These are phyloP conservation scores for Lepidonotus clava DNA, from an alignment of 2,888 invertebrate species.

Conservation along the genomic window DNA sequence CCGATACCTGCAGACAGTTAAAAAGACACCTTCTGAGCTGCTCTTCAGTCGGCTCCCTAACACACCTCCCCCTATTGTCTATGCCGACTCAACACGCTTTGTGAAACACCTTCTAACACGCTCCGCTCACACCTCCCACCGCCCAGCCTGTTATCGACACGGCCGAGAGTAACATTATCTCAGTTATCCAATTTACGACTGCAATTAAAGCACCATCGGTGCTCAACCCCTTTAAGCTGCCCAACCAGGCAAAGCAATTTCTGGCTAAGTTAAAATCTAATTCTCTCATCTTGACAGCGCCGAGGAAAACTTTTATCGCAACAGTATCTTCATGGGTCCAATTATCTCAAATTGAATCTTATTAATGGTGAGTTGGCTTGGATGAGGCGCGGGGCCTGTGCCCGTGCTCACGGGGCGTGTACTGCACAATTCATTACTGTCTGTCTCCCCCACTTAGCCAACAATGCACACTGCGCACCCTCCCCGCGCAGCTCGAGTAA, in stretches of 20 bases:
- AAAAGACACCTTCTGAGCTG: too few species aligned
- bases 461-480: not conserved
- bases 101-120: not conserved
- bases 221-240: not conserved
- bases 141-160: not conserved
- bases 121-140: not conserved
- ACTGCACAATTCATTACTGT: conserved; percentile 38
- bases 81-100: too few species aligned
- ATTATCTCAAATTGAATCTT: conserved; percentile 53
- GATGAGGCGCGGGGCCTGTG: not conserved
- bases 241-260: conserved; percentile 35
- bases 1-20: too few species aligned
- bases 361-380: conserved; percentile 40
- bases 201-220: conserved; percentile 25
- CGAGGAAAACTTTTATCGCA: conserved; percentile 48
- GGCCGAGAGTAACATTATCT: conserved; percentile 31
- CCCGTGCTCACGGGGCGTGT: not conserved
- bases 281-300: conserved; percentile 50
- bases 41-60: too few species aligned
- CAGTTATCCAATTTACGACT: conserved; percentile 42
- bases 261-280: conserved; percentile 52
- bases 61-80: too few species aligned
- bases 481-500: not conserved
- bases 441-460: conserved; percentile 18
- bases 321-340: conserved; percentile 49